Evolutionary conservation across 2,113 vertebrate species (phyloP).

Genomic region (Hippocampus comes): DNA sequence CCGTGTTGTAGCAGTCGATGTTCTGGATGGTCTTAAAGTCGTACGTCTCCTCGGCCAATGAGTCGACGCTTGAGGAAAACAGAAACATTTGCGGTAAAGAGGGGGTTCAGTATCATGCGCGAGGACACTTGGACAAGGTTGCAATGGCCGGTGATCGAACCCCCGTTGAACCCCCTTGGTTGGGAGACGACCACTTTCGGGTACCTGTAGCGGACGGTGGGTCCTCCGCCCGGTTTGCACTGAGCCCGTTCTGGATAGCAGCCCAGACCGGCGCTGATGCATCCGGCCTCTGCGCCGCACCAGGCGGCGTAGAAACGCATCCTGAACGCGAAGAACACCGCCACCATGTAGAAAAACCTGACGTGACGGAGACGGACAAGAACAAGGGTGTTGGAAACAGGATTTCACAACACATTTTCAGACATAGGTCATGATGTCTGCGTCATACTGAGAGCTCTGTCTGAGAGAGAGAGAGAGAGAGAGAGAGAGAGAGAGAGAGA

Average conservation of each 20-base stretch:
- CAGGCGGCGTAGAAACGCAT: constrained; percentile 91
- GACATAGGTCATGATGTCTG: not conserved
- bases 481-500: no score
- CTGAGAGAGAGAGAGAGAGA: no score
- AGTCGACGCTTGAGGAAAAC: constrained; percentile 59
- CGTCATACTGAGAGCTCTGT: not conserved
- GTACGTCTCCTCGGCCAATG: constrained; percentile 64
- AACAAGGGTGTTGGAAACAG: not conserved
- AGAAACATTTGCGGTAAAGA: not conserved
- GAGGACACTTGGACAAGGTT: no score
- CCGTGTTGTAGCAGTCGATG: constrained; percentile 85
- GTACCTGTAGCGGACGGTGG: constrained; percentile 75
- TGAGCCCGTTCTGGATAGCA: constrained; percentile 81
- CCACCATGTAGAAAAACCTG: constrained; percentile 86
- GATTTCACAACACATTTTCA: not conserved
- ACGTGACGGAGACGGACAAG: not conserved
- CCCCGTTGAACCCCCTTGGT: no score
- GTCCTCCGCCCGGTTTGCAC: constrained; percentile 82
- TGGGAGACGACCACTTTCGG: not conserved
- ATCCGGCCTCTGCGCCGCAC: constrained; percentile 84
- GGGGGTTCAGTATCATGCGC: no score
- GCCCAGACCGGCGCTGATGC: constrained; percentile 84
- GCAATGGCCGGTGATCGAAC: no score
- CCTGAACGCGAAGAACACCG: constrained; percentile 84
- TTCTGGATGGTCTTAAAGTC: constrained; percentile 87